Base-by-base conservation (phyloP, 2,113 vertebrate species). In the Marmota flaviventris region DNA sequence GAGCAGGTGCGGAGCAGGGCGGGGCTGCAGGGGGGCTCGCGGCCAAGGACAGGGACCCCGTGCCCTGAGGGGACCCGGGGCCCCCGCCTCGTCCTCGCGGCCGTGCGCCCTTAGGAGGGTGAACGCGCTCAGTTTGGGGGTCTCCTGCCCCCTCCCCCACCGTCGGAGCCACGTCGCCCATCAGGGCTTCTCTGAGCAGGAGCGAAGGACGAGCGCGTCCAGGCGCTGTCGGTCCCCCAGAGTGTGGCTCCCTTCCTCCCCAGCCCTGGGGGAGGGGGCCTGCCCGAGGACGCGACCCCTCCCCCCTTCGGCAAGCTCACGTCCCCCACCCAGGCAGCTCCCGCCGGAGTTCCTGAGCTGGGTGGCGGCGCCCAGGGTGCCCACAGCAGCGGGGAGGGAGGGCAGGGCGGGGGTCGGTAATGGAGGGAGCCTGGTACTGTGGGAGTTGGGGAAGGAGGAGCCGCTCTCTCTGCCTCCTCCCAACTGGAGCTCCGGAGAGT, bases 1-100 rank as follows among this genome's bases (percentile, higher is more conserved):
- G 99, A 99, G 98, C 99, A 99, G 99, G 99, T 99, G 98, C 93
- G 95, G 95, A 97, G 98, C 45, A 75, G 84, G 97, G 99, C 99
- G 20, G 99, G 99, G 97, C 99, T 98, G 99, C 99, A 98, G 97
- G 94, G 94, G 94, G 65, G 42, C 87, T 83, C 65, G 76, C 82
- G 42, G 42, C 94, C 58, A 5, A 86, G 91, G 61, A 85, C 78
- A 0, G 27, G n/a, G 75, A 76, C 37, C 42, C 39, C 45, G 69
- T 9, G 48, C 27, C 61, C 34, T 3, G 91, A 39, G 17, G 37
- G 63, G 18, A 82, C 8, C 94, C 45, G 3, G 56, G 65, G 29
- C 18, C 75, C 79, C 84, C 0, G 70, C 84, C 39, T 5, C 7
- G 76, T 45, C 91, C 69, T 82, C 39, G 45, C 70, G n/a, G 76